phyloP scores from a whole-genome alignment of 2,888 invertebrate genomes.

The Quadriops clusia region DNA sequence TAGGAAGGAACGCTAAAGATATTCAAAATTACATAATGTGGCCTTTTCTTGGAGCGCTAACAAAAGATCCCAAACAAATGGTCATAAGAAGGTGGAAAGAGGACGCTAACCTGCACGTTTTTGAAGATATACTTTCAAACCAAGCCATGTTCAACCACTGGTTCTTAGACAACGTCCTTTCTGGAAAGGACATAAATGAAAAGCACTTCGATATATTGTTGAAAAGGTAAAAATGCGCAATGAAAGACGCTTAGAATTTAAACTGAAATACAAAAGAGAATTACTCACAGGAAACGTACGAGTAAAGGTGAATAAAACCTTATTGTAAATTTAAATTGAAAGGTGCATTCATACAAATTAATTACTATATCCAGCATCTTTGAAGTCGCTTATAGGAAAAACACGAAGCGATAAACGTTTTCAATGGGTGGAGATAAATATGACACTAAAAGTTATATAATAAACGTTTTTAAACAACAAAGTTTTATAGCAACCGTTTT shows the following conservation, averaged over 20 bases:
- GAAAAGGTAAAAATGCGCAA: constrained; percentile 29
- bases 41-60: constrained; percentile 28
- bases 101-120: constrained; percentile 28
- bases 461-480: neutral
- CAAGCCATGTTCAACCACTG: constrained; percentile 26
- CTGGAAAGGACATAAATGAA: constrained; percentile 15
- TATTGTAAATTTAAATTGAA: constrained; percentile 1
- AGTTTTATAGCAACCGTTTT: neutral
- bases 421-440: neutral
- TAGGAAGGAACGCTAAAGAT: constrained; percentile 16
- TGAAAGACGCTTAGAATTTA: no score
- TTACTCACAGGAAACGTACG: no score
- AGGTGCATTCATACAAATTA: constrained; percentile 3
- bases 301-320: constrained; percentile 1
- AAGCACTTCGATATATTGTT: constrained; percentile 23
- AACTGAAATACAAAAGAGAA: no score
- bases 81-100: constrained; percentile 29
- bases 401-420: neutral
- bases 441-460: neutral
- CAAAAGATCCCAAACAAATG: constrained; percentile 26
- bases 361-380: constrained; percentile 2
- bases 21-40: constrained; percentile 30
- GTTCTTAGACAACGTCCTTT: constrained; percentile 24
- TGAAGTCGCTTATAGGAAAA: neutral
- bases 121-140: constrained; percentile 23